Evolutionary conservation across 2,888 invertebrate genomes (phyloP), one percentile per base, ranked within the genome.

Genomic region (Orthosia gothica): DNA sequence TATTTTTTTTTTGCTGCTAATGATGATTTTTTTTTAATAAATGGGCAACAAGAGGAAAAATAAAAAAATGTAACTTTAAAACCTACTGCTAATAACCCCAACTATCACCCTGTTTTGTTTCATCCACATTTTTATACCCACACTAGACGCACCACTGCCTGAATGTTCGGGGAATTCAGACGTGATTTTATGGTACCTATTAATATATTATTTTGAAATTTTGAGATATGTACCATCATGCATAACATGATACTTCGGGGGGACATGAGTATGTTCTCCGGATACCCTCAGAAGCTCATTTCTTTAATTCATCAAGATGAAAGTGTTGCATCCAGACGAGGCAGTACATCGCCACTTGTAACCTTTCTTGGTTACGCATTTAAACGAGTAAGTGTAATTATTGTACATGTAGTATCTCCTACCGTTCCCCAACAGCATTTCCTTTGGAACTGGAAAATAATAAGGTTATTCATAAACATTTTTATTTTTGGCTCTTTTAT

Each of bases 301-400:
- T 12, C 23, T 11, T 1, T 61, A 52, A 61, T 18, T 69, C 12
- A 69, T 52, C 40, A 61, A 16, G 50, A 69, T 69, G 18, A 45
- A 69, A 3, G 52, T 52, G 12, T 40, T 49, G 40, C 69, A 69
- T 4, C 16, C 61, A 12, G 69, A 69, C 13, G 69, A 52, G 9
- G 40, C 61, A 0, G 69, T 69, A 15, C 69, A 69, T 2, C 69
- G 50, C 69, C 69, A 69, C 4, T 69, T 69, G 40, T 40, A 3
- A 0, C 69, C 69, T 18, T 12, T 7, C 13, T 40, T 61, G 5
- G 59, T 69, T 0, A 23, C 23, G 52, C 32, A 52, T 40, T 61
- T 32, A 23, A 13, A 69, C 5, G 69, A 40, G 23, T 61, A 69
- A 9, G 69, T 61, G 52, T 69, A 69, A 7, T 52, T 61, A 11